A percentile compares a stretch with the other conserved stretches of the same genome.
phyloP scores from a whole-genome alignment of 1,140 invertebrate genomes.

The Catajapyx aquilonaris region DNA sequence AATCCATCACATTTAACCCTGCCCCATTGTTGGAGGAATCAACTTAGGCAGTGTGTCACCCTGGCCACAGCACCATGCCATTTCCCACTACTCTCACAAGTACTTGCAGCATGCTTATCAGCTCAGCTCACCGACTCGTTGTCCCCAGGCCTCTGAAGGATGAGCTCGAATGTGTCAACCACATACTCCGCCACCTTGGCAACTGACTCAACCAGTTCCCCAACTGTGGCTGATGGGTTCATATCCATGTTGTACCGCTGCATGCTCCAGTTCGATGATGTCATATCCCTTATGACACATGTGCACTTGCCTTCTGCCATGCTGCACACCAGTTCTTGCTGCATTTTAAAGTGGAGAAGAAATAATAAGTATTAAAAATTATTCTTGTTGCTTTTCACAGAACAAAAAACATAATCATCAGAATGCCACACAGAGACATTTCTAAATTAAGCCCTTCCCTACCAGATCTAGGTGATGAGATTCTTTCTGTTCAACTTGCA shows the following conservation, averaged over 20 bases:
- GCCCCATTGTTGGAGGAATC: too few species aligned
- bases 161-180: conserved; percentile 25
- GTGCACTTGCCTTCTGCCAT: conserved; percentile 21
- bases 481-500: too few species aligned
- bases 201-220: conserved; percentile 26
- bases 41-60: conserved; percentile 7
- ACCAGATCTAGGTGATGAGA: too few species aligned
- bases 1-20: too few species aligned
- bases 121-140: conserved; percentile 11
- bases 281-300: conserved; percentile 32
- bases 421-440: too few species aligned
- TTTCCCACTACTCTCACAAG: conserved; percentile 1
- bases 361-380: too few species aligned
- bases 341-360: too few species aligned
- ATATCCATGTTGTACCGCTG: conserved; percentile 23
- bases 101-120: conserved; percentile 2
- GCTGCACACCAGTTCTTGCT: conserved; percentile 20
- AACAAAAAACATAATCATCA: too few species aligned
- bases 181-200: conserved; percentile 27
- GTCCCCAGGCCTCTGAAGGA: conserved; percentile 19
- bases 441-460: too few species aligned
- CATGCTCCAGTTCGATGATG: conserved; percentile 17
- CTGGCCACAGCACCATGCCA: conserved; percentile 13
- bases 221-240: conserved; percentile 24
- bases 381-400: too few species aligned